Evolutionary conservation across 2,888 invertebrate species (phyloP), one percentile per base, ranked within the genome.

Genomic region (Chrysolina americana): DNA sequence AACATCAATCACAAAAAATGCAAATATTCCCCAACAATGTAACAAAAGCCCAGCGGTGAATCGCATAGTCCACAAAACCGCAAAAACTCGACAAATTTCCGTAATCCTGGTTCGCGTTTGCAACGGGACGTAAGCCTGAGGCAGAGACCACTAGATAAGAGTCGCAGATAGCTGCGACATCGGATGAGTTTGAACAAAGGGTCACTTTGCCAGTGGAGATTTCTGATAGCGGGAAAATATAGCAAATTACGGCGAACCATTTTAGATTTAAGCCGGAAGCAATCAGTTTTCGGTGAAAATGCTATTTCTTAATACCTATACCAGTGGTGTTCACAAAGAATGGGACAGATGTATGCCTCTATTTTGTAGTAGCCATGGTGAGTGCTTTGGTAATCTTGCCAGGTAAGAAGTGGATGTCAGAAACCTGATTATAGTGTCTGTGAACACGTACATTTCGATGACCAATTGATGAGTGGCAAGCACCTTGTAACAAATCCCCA

Each of bases 131-230:
- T 28, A 59, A 36, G 59, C 59, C 36, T 36, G n/a, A 36, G 59
- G 59, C 59, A 59, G 6, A 59, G 28, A 59, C 28, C 59, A 59
- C 17, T 59, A 28, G 59, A 59, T 59, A 59, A 59, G 59, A 59
- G 59, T 59, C 28, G 28, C 65, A 9, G 70, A 73, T 73, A 70
- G 68, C 71, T 64, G 50, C 65, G 65, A 68, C 72, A 68, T 50
- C 44, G 70, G 70, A 71, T 71, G 56, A 70, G 68, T 69, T 50
- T 41, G 75, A 75, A 75, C 75, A 75, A 75, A 75, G 75, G 75
- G 71, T 71, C 75, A 71, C 72, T 75, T 75, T 59, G 59, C 71
- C 71, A 56, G 64, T 68, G 68, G 65, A 71, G 75, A 75, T 72
- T 72, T 50, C 71, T 66, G 75, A 75, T 75, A 75, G 65, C 68